These are phyloP conservation scores for Sphaeridia pumilis DNA, from an alignment of 2,888 invertebrate genomes.

Conservation along the genomic window DNA sequence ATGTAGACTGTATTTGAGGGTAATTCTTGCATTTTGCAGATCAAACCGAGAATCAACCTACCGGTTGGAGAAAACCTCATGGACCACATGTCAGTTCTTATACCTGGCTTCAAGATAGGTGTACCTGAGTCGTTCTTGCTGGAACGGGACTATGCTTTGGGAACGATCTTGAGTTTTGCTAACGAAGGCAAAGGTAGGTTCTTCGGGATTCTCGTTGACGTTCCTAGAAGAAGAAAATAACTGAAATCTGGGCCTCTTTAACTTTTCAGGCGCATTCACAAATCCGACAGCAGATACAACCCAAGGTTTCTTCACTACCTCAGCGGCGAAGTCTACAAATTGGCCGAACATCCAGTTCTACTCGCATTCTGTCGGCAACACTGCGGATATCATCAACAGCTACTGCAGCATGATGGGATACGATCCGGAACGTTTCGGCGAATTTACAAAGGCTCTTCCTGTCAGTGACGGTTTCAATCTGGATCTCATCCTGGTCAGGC, in stretches of 20 bases:
- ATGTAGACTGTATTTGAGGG: background rate
- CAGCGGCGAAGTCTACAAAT: slow-evolving; percentile 6
- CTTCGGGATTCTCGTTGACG: background rate
- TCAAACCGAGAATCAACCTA: slow-evolving; percentile 17
- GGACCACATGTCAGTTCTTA: slow-evolving; percentile 19
- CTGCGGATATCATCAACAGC: slow-evolving; percentile 9
- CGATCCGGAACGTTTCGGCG: slow-evolving; percentile 11
- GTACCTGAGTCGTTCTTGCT: slow-evolving; percentile 19
- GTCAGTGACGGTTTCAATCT: slow-evolving; percentile 21
- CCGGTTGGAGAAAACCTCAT: slow-evolving; percentile 25
- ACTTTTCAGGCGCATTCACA: slow-evolving; percentile 6
- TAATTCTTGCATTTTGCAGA: slow-evolving; percentile 16
- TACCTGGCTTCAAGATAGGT: slow-evolving; percentile 19
- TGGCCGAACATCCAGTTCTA: slow-evolving; percentile 31
- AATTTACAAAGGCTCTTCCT: slow-evolving; percentile 9
- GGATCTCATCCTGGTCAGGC: slow-evolving; percentile 15
- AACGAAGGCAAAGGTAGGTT: slow-evolving; percentile 17
- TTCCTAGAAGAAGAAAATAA: background rate
- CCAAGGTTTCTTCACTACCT: slow-evolving; percentile 1
- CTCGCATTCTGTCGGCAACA: slow-evolving; percentile 17
- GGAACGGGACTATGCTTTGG: slow-evolving; percentile 19
- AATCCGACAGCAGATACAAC: background rate
- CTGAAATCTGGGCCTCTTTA: background rate
- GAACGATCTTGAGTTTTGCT: slow-evolving; percentile 13
- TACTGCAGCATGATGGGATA: slow-evolving; percentile 12